Conservation (phyloP, 23 tunicate species). For the Styela clava region DNA sequence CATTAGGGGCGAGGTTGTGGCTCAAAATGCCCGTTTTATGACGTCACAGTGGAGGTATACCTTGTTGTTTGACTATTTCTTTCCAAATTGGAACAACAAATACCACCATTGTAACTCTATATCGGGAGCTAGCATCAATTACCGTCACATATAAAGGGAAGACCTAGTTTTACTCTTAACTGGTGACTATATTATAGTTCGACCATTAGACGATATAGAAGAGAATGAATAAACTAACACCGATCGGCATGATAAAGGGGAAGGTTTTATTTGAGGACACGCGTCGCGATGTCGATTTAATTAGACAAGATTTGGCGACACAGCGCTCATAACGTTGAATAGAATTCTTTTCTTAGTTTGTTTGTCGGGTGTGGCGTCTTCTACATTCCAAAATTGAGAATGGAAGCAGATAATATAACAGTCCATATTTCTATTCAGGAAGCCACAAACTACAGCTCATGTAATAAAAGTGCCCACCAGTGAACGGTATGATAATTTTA, state of each 20-base stretch:
- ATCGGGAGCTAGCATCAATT: conserved; percentile 26
- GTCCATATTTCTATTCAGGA: too few species aligned
- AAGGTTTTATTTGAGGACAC: background rate
- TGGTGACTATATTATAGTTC: too few species aligned
- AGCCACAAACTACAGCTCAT: too few species aligned
- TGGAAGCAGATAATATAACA: too few species aligned
- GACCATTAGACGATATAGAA: too few species aligned
- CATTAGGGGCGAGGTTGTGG: background rate
- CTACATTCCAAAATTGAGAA: background rate
- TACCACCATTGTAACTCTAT: conserved; percentile 41
- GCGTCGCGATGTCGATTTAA: background rate
- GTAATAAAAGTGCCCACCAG: too few species aligned
- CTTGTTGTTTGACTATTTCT: conserved; percentile 17
- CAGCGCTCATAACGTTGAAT: background rate
- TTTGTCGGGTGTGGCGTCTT: background rate
- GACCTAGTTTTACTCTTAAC: too few species aligned
- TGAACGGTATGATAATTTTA: too few species aligned
- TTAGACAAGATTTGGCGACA: background rate
- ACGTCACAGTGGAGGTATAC: conserved; percentile 48
- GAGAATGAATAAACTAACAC: background rate
- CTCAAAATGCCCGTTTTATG: conserved; percentile 37
- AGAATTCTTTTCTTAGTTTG: background rate
- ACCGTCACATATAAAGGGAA: background rate
- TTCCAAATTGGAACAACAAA: conserved; percentile 18
- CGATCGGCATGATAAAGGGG: background rate